Percentiles rank a stretch among this genome's conserved stretches.
Evolutionary conservation across 2,888 invertebrate genomes (phyloP).

Genomic region (Chelonus formosanus): DNA sequence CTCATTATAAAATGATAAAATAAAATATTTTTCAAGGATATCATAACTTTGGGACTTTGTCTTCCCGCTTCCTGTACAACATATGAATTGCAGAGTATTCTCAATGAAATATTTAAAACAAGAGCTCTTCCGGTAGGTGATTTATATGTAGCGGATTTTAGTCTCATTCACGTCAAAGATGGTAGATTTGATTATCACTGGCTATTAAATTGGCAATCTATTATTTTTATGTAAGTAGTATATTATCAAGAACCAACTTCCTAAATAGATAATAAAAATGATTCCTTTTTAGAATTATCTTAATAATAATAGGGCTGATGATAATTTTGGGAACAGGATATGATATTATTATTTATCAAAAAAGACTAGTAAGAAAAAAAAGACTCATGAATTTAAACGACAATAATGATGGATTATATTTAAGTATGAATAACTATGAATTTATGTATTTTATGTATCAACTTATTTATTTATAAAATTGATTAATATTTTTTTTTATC

Average conservation of each 20-base stretch:
- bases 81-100: slow-evolving; percentile 55
- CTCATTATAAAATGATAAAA: background rate
- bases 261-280: background rate
- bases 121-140: slow-evolving; percentile 57
- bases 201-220: slow-evolving; percentile 55
- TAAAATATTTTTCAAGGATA: slow-evolving; percentile 57
- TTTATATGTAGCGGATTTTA: slow-evolving; percentile 59
- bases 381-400: slow-evolving; percentile 35
- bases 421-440: too few relatives aligned
- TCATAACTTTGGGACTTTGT: slow-evolving; percentile 68
- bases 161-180: slow-evolving; percentile 53
- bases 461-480: too few relatives aligned
- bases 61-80: slow-evolving; percentile 66
- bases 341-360: slow-evolving; percentile 53
- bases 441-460: too few relatives aligned
- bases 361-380: slow-evolving; percentile 37
- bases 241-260: background rate
- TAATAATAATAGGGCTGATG: slow-evolving; percentile 47
- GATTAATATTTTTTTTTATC: too few relatives aligned
- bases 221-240: slow-evolving; percentile 58
- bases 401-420: too few relatives aligned
- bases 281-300: slow-evolving; percentile 45
- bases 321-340: slow-evolving; percentile 58
- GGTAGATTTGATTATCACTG: slow-evolving; percentile 54
- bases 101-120: slow-evolving; percentile 55